phyloP scores from a whole-genome alignment of 92 coral and sea anemone genomes.

The Montipora capitata region DNA sequence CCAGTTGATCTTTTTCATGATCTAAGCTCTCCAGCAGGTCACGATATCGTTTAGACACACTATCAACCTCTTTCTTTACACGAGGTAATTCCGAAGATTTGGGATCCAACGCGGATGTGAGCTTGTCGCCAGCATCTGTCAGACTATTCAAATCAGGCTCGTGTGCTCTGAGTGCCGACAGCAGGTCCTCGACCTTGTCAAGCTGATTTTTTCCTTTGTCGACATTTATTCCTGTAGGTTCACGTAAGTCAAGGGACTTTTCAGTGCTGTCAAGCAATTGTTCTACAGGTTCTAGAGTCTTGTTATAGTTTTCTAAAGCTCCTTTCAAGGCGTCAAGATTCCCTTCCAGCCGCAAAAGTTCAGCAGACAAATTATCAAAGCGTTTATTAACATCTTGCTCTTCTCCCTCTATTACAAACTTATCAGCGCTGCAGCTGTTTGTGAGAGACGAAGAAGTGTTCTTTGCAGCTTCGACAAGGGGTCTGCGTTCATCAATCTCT shows the following conservation, averaged over 20 bases:
- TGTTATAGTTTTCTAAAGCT: slow-evolving; percentile 81
- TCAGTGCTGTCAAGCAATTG: slow-evolving; percentile 82
- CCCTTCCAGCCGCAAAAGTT: slow-evolving; percentile 66
- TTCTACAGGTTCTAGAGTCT: slow-evolving; percentile 83
- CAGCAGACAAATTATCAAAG: slow-evolving; percentile 76
- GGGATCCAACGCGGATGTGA: slow-evolving; percentile 80
- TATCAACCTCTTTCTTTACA: slow-evolving; percentile 80
- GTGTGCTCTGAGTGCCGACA: slow-evolving; percentile 72
- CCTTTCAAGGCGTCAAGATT: slow-evolving; percentile 77
- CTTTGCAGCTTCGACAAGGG: slow-evolving; percentile 72
- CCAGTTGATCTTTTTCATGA: slow-evolving; percentile 75
- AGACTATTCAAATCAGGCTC: slow-evolving; percentile 80
- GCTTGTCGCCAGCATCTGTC: slow-evolving; percentile 77
- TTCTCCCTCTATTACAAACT: slow-evolving; percentile 94
- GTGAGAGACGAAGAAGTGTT: slow-evolving; percentile 84
- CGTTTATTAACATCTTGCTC: slow-evolving; percentile 90
- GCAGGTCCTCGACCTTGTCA: slow-evolving; percentile 76
- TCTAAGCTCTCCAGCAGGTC: slow-evolving; percentile 75
- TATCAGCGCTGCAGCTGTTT: slow-evolving; percentile 92
- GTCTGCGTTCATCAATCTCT: slow-evolving; percentile 87
- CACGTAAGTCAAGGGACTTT: slow-evolving; percentile 77
- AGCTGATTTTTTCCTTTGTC: slow-evolving; percentile 82
- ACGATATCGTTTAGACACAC: slow-evolving; percentile 77
- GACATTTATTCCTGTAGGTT: slow-evolving; percentile 88
- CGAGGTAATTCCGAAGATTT: slow-evolving; percentile 86